A percentile compares a stretch with the other conserved stretches of the same genome.
These are phyloP conservation scores for Hephaestus fuliginosus DNA, from an alignment of 2,797 vertebrate species.

Conservation along the genomic window DNA sequence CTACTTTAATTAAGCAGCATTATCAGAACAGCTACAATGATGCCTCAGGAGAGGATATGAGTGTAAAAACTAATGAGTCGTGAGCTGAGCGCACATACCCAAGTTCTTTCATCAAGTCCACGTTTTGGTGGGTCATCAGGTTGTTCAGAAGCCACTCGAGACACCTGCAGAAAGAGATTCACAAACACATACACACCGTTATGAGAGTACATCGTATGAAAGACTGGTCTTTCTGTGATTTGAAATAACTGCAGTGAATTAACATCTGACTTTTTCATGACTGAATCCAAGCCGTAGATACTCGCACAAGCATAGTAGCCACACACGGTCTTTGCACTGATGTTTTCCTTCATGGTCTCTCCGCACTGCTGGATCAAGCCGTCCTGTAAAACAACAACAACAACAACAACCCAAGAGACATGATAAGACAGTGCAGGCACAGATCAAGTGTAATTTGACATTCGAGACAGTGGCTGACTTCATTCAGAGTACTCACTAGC, in stretches of 20 bases:
- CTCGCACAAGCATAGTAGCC: conserved; percentile 92
- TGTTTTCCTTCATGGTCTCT: conserved; percentile 99
- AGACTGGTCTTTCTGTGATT: neutral
- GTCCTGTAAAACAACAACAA: conserved; percentile 84
- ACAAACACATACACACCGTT: conserved; percentile 20
- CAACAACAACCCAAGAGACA: conserved; percentile 18
- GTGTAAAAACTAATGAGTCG: neutral
- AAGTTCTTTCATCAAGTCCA: conserved; percentile 96
- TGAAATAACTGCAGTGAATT: neutral
- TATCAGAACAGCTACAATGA: neutral
- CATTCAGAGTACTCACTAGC: conserved; percentile 87
- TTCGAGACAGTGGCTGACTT: neutral
- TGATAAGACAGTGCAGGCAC: neutral
- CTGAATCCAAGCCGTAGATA: conserved; percentile 94
- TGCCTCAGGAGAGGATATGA: neutral
- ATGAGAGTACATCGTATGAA: neutral
- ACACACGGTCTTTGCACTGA: conserved; percentile 94
- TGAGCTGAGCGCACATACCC: conserved; percentile 83
- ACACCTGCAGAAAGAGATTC: conserved; percentile 86
- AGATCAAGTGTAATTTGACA: neutral
- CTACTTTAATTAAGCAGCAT: neutral
- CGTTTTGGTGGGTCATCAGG: conserved; percentile 98
- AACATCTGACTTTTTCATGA: conserved; percentile 94
- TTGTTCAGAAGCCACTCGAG: conserved; percentile 99
- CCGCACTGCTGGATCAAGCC: conserved; percentile 97